Evolutionary conservation across 2,797 vertebrate genomes (phyloP).

Genomic region (Distichodus sexfasciatus): DNA sequence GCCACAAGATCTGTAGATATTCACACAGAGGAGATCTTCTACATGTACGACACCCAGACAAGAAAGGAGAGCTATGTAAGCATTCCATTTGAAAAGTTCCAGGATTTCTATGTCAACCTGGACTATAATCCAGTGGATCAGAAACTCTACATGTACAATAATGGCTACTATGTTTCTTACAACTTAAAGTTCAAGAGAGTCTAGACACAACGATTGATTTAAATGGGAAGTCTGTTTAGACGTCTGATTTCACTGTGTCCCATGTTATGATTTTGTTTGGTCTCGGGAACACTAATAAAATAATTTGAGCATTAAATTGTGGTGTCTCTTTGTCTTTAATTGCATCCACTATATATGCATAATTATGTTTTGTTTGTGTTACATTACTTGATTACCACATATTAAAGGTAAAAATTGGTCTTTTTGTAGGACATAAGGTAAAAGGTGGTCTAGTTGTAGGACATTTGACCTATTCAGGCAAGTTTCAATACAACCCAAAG

Average conservation of each 20-base stretch:
- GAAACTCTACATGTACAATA: slow-evolving; percentile 54
- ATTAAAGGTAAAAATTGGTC: too few relatives aligned
- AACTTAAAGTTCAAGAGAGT: slow-evolving; percentile 38
- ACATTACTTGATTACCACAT: too few relatives aligned
- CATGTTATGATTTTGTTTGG: neutral
- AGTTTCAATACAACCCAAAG: too few relatives aligned
- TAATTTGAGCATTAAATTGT: slow-evolving; percentile 5
- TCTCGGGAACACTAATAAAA: slow-evolving; percentile 1
- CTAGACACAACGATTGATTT: neutral
- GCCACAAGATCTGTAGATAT: slow-evolving; percentile 40
- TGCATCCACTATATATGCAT: neutral
- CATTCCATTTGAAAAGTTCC: slow-evolving; percentile 46
- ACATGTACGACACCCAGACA: slow-evolving; percentile 42
- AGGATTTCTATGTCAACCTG: slow-evolving; percentile 40
- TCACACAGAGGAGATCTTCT: slow-evolving; percentile 53
- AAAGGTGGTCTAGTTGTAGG: too few relatives aligned
- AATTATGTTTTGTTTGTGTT: neutral
- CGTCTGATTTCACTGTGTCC: neutral
- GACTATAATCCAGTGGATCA: slow-evolving; percentile 54
- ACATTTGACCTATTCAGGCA: too few relatives aligned
- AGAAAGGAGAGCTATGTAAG: slow-evolving; percentile 37
- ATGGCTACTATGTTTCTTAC: slow-evolving; percentile 52
- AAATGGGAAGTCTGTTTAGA: neutral
- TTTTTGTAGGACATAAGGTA: too few relatives aligned
- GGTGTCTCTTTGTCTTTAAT: too few relatives aligned